These are phyloP conservation scores for Decapterus maruadsi DNA, from an alignment of 2,797 vertebrate genomes.

Conservation along the genomic window DNA sequence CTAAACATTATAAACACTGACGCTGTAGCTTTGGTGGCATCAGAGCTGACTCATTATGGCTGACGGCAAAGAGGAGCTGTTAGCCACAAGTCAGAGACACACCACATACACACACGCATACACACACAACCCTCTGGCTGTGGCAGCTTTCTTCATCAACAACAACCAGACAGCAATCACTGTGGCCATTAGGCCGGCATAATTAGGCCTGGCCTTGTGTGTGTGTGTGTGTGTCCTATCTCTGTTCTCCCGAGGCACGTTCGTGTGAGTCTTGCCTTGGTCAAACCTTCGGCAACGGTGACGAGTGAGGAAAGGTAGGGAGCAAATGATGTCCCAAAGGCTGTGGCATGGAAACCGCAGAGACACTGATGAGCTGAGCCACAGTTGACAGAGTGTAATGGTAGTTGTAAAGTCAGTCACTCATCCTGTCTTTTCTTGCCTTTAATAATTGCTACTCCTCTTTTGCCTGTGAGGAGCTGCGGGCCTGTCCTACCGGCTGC, in stretches of 20 bases:
- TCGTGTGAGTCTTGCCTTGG: slow-evolving; percentile 32
- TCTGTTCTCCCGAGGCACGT: slow-evolving; percentile 25
- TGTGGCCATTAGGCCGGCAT: slow-evolving; percentile 62
- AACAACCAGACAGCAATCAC: slow-evolving; percentile 61
- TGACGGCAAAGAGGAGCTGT: slow-evolving; percentile 54
- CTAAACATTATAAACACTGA: slow-evolving; percentile 47
- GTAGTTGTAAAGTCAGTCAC: slow-evolving; percentile 44
- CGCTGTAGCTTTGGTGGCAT: slow-evolving; percentile 46
- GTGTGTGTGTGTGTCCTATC: slow-evolving; percentile 27
- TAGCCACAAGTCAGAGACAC: slow-evolving; percentile 52
- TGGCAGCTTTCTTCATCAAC: slow-evolving; percentile 62
- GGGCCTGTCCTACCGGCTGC: slow-evolving; percentile 45
- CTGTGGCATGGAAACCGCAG: slow-evolving; percentile 26
- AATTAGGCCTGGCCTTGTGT: slow-evolving; percentile 55
- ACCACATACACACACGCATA: background rate
- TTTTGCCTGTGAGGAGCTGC: slow-evolving; percentile 24
- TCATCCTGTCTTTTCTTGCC: slow-evolving; percentile 25
- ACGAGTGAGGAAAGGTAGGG: slow-evolving; percentile 34
- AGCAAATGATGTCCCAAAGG: slow-evolving; percentile 45
- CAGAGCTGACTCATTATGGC: slow-evolving; percentile 69
- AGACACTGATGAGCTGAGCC: slow-evolving; percentile 42
- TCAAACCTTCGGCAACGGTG: slow-evolving; percentile 33
- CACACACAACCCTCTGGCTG: slow-evolving; percentile 37
- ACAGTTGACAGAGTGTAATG: slow-evolving; percentile 61
- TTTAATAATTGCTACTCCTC: slow-evolving; percentile 34